Percentiles rank a stretch among this genome's conserved stretches.
Conservation (phyloP, 2,113 vertebrate genomes). For the Sorex araneus region DNA sequence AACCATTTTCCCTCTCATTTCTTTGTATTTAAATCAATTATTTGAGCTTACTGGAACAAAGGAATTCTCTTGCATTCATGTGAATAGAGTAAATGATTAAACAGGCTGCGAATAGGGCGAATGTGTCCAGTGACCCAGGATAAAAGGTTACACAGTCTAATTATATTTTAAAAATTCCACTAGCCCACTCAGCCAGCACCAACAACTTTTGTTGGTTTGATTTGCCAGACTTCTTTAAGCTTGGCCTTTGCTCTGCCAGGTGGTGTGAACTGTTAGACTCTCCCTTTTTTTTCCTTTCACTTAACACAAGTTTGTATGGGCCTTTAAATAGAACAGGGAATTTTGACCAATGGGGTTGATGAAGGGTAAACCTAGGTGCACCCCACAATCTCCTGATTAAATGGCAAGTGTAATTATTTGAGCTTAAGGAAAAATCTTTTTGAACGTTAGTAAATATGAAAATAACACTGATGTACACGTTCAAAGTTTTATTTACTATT, state of each 20-base stretch:
- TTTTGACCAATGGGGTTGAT: neutral
- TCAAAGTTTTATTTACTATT: slow-evolving; percentile 14
- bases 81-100: slow-evolving; percentile 67
- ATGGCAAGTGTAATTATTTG: neutral
- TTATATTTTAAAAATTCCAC: slow-evolving; percentile 64
- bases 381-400: neutral
- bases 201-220: slow-evolving; percentile 56
- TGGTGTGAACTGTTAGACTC: neutral
- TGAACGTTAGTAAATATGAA: slow-evolving; percentile 1
- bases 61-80: slow-evolving; percentile 39
- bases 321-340: slow-evolving; percentile 27
- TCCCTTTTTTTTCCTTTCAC: neutral
- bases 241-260: neutral
- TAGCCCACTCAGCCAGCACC: slow-evolving; percentile 33
- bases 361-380: neutral
- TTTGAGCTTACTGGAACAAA: neutral
- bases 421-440: slow-evolving; percentile 14
- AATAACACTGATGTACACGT: slow-evolving; percentile 8
- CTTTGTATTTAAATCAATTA: slow-evolving; percentile 48
- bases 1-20: neutral
- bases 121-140: slow-evolving; percentile 59
- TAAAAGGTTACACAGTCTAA: slow-evolving; percentile 68
- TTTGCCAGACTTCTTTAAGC: slow-evolving; percentile 49
- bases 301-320: slow-evolving; percentile 35
- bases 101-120: neutral